These are phyloP conservation scores for Nixonia krombeini DNA, from an alignment of 1,140 invertebrate genomes.

Conservation along the genomic window DNA sequence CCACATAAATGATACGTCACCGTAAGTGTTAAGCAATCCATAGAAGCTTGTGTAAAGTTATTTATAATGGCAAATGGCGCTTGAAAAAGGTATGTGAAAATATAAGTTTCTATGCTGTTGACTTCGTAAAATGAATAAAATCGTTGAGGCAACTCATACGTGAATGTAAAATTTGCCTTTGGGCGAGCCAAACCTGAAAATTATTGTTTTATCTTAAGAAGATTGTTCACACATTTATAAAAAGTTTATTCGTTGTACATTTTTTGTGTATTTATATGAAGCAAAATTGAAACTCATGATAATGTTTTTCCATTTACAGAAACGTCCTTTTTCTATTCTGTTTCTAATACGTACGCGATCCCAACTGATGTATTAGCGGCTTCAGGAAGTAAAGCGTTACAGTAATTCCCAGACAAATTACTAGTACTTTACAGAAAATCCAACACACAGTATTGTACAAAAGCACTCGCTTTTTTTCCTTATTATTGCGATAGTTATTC, in stretches of 20 bases:
- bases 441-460: slow-evolving; percentile 21
- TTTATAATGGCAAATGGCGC: slow-evolving; percentile 36
- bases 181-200: slow-evolving; percentile 18
- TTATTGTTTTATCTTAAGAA: neutral
- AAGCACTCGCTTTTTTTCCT: slow-evolving; percentile 34
- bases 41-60: slow-evolving; percentile 43
- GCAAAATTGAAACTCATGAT: no score
- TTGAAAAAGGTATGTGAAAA: slow-evolving; percentile 34
- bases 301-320: no score
- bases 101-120: slow-evolving; percentile 17
- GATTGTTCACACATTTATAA: no score
- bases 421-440: slow-evolving; percentile 33
- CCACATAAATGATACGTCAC: slow-evolving; percentile 37
- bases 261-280: no score
- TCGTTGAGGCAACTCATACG: slow-evolving; percentile 42
- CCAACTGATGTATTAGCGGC: slow-evolving; percentile 34
- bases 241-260: no score
- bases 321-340: no score
- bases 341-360: slow-evolving; percentile 14
- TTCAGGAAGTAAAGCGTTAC: slow-evolving; percentile 40
- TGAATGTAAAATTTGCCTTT: slow-evolving; percentile 13
- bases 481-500: slow-evolving; percentile 26
- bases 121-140: slow-evolving; percentile 41
- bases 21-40: slow-evolving; percentile 46
- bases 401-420: slow-evolving; percentile 31